Evolutionary conservation across 2,888 invertebrate species (phyloP), one percentile per base, ranked within the genome.

Genomic region (Synanthedon vespiformis): DNA sequence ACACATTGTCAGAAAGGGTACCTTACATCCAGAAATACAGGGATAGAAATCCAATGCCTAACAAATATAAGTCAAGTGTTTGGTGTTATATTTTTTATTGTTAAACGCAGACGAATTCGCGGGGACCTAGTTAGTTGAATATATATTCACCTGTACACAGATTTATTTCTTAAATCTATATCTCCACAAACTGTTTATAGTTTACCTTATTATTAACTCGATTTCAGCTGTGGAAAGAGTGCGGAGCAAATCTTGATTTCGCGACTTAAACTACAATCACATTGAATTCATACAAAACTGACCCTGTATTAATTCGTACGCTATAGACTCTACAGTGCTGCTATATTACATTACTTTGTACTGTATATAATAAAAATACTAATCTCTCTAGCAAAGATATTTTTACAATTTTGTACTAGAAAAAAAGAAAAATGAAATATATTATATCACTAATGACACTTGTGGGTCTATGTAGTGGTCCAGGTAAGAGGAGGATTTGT

Each of bases 221-320:
- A 34, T 2, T 34, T 34, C 34, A 10, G 10, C 3, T 34, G 34
- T 34, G 10, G 34, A 34, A 34, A 34, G 34, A 10, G 34, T 34
- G 34, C 34, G 76, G 71, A 69, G 72, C 76, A 70, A 22, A 72
- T 72, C 72, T 79, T 70, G 74, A 72, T 65, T 70, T 75, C 67
- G 76, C 78, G 80, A 75, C 84, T 87, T 86, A 86, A 77, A 77
- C 87, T 87, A 87, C 85, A 82, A 87, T 87, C 87, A 87, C 87
- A 87, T 83, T 85, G 83, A 82, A 84, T 84, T 85, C 82, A 85
- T 86, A 87, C 84, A 86, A 86, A 86, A 86, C 84, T 79, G 86
- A 87, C 87, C 87, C 87, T 87, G 87, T 87, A 85, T 85, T 76
- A 77, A 80, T 79, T 82, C 77, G 73, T 80, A 79, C 76, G 76